phyloP scores from a whole-genome alignment of 2,888 invertebrate genomes.

The Ophioninae sp. region DNA sequence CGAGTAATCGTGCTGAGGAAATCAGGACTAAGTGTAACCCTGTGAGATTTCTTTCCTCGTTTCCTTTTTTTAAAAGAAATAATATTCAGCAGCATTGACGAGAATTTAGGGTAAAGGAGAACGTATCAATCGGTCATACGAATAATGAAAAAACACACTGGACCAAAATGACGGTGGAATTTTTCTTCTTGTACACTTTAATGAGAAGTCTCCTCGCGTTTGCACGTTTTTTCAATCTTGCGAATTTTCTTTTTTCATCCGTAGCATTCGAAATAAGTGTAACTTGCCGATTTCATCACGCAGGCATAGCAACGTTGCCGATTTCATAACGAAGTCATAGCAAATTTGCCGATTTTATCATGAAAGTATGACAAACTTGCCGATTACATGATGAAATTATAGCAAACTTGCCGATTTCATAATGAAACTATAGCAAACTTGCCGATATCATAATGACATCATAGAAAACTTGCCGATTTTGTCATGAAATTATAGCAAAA shows the following conservation, averaged over 20 bases:
- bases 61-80: not conserved
- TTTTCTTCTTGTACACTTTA: not conserved
- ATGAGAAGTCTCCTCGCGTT: not conserved
- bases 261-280: not conserved
- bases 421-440: too few species aligned
- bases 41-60: not conserved
- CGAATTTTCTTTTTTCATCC: not conserved
- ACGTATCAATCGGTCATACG: not conserved
- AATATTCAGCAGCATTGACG: not conserved
- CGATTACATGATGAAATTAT: too few species aligned
- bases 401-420: too few species aligned
- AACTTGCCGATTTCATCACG: too few species aligned
- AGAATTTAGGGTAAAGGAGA: not conserved
- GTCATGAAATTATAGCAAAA: too few species aligned
- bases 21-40: not conserved
- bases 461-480: too few species aligned
- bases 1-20: not conserved
- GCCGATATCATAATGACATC: too few species aligned
- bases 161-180: not conserved
- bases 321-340: too few species aligned
- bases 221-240: not conserved
- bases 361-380: too few species aligned
- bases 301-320: too few species aligned
- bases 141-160: not conserved
- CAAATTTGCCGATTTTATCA: too few species aligned